Conservation (phyloP, 2,113 vertebrate species). For the Ailurus styani region DNA sequence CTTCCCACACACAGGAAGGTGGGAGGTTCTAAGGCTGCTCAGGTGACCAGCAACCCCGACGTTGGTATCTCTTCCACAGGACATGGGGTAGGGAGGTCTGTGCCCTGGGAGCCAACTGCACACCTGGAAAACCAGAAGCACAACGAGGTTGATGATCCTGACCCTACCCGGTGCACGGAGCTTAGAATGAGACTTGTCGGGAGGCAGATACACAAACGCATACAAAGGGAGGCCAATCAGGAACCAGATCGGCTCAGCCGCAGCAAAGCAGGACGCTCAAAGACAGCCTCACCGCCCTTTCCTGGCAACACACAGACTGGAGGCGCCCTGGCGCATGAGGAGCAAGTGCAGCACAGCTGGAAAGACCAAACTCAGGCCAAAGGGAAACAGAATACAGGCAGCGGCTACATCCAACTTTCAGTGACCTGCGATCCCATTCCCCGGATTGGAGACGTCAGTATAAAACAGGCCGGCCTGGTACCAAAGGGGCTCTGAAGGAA, state of each 20-base stretch:
- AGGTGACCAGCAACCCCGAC: not conserved
- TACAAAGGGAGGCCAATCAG: not conserved
- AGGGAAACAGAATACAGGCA: not conserved
- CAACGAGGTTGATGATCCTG: not conserved
- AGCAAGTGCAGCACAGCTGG: not conserved
- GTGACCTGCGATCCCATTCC: not conserved
- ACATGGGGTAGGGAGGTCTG: rapidly evolving
- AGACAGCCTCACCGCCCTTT: not conserved
- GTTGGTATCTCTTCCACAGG: not conserved
- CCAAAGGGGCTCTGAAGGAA: not conserved
- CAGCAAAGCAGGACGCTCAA: not conserved
- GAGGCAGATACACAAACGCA: not conserved
- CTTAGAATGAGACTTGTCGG: not conserved
- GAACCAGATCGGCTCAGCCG: not conserved
- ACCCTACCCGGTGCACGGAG: not conserved
- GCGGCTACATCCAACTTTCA: not conserved
- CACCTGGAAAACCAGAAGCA: not conserved
- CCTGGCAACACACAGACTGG: not conserved
- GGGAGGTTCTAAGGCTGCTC: not conserved
- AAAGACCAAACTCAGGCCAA: not conserved
- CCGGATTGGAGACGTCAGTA: not conserved
- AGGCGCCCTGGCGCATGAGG: too few species aligned
- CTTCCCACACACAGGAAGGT: not conserved
- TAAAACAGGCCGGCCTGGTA: not conserved
- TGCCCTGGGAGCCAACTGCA: not conserved